Evolutionary conservation across 2,113 vertebrate species (phyloP), one percentile per base, ranked within the genome.

Genomic region (Malurus melanocephalus): DNA sequence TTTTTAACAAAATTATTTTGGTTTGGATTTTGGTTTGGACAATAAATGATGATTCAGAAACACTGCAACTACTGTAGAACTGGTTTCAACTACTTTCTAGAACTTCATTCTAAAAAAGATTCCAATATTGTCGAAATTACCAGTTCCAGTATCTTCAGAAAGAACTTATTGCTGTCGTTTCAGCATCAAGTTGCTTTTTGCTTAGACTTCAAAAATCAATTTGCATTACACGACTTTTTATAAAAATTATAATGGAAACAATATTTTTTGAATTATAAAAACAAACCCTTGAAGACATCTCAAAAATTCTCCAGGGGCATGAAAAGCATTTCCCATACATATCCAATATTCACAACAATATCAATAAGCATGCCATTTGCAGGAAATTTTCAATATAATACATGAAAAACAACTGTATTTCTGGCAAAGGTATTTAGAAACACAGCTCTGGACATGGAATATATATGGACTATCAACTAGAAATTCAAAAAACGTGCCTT

Each of bases 331-430:
- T 91, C 56, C 27, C 40, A 77, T 76, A 81, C n/a, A 91, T 64
- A 76, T 67, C 30, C n/a, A 73, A 60, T 67, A 35, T 51, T 91
- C 66, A 68, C 55, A 88, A 78, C 80, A 93, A 57, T 79, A 93
- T 81, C 46, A 75, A n/a, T 86, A 84, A 81, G 21, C 19, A 46
- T 73, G 46, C 7, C n/a, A 49, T 35, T 33, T 48, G 35, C 59
- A 93, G 80, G 74, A 93, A 93, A 76, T 92, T 88, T 86, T 93
- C 67, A 76, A 38, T 81, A 35, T 73, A 85, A 81, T 42, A 81
- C 45, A 68, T 61, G 43, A 84, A 81, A 87, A 64, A 2, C 21
- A 55, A 24, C n/a, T 84, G 55, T 6, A 59, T 79, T 88, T 93
- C 81, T 92, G 66, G 88, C 66, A 93, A 91, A 79, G 21, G 13